phyloP scores from a whole-genome alignment of 2,888 invertebrate species.

The Cheilosia impressa region DNA sequence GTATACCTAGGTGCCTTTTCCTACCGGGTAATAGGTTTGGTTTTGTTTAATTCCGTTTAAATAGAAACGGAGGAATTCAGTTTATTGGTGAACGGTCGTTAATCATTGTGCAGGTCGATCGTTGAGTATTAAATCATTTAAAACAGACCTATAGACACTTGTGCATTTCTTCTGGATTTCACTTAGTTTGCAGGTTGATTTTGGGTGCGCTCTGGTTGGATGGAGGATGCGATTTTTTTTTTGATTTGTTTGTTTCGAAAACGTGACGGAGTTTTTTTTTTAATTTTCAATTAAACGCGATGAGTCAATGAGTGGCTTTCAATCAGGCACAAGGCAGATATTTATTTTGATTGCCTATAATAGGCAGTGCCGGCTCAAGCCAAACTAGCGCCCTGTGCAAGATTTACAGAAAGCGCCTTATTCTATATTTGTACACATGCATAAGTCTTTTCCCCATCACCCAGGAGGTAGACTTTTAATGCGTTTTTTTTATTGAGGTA shows the following conservation, averaged over 20 bases:
- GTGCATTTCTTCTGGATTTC: conserved; percentile 39
- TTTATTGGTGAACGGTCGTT: conserved; percentile 39
- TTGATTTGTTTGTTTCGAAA: neutral
- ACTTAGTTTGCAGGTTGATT: conserved; percentile 54
- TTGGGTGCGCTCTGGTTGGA: neutral
- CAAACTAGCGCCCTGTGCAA: too few species aligned
- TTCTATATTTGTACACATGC: too few species aligned
- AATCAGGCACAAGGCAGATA: too few species aligned
- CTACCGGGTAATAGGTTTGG: conserved; percentile 30
- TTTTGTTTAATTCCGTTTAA: conserved; percentile 36
- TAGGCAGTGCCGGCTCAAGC: too few species aligned
- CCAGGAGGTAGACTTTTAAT: too few species aligned
- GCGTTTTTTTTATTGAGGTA: too few species aligned
- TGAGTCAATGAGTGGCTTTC: neutral
- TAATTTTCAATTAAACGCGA: conserved; percentile 8
- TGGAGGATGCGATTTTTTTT: conserved; percentile 2
- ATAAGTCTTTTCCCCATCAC: too few species aligned
- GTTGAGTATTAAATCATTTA: conserved; percentile 66
- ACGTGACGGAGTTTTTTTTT: conserved; percentile 31
- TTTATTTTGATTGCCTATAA: too few species aligned
- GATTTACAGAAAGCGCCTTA: too few species aligned
- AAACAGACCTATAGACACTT: neutral
- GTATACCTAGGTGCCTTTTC: neutral
- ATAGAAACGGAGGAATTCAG: conserved; percentile 30
- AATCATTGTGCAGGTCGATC: conserved; percentile 35